Evolutionary conservation across 35 echinoderm and acorn worm species (phyloP), one percentile per base, ranked within the genome.

Genomic region (Hemicentrotus pulcherrimus): DNA sequence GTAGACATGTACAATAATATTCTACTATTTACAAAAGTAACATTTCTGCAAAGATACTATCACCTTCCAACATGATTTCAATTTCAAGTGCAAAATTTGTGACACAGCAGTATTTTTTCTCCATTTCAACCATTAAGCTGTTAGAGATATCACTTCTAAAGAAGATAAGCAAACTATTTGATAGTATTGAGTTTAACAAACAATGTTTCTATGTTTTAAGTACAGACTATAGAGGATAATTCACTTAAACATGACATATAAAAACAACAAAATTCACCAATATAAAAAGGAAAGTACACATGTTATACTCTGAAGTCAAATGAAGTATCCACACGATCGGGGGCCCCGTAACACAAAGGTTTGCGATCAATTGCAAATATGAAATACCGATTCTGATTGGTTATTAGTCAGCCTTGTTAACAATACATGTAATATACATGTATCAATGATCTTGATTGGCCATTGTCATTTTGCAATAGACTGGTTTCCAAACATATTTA

Each of bases 1-100:
- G 65, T 78, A 78, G 65, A 78, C 65, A 55, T 78, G 65, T 78
- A 78, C 65, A 78, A n/a, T 78, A 78, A 78, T 78, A 78, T 78
- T 78, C 65, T 78, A 28, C 65, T 78, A 78, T 78, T 22, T 78
- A 78, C 65, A 78, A 78, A 78, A 28, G 65, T n/a, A 78, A 78
- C 65, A 78, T 28, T 28, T 78, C 65, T 78, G 65, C 65, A 78
- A 78, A 78, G 52, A 78, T 28, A 78, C 22, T 8, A 0, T 78
- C 28, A 22, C 6, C 65, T 78, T 78, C 65, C 65, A 24, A 6
- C 65, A 78, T n/a, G 22, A 28, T 78, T 28, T 22, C 19, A 78
- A 78, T 28, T 55, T 55, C 50, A 78, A 78, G 65, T 78, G 65
- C 65, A 78, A 78, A 78, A 78, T 78, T 7, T 78, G 22, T 28